Evolutionary conservation across 2,888 invertebrate genomes (phyloP).

Genomic region (Perithous albicinctus): DNA sequence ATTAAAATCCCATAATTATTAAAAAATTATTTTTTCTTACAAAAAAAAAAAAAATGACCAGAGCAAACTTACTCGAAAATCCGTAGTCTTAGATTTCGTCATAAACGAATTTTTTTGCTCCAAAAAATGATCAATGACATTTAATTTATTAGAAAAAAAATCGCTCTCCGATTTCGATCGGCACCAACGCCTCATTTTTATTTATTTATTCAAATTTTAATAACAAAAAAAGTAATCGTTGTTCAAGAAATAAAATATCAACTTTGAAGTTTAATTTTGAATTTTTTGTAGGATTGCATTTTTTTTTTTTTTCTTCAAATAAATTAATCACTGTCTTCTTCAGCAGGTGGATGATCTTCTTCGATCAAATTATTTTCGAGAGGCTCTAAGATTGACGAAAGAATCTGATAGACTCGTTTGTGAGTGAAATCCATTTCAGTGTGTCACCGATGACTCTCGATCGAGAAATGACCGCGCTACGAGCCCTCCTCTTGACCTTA

Average conservation of each 20-base stretch:
- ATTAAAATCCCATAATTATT: not conserved
- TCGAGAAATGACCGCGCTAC: slow-evolving; percentile 72
- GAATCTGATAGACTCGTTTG: slow-evolving; percentile 78
- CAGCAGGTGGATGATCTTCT: slow-evolving; percentile 72
- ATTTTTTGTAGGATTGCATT: slow-evolving; percentile 1
- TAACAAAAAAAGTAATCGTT: not conserved
- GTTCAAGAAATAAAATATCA: too few relatives aligned
- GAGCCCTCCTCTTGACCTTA: slow-evolving; percentile 76
- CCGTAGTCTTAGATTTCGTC: slow-evolving; percentile 69
- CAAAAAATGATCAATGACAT: slow-evolving; percentile 75
- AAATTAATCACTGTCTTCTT: slow-evolving; percentile 70
- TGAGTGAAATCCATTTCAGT: slow-evolving; percentile 81
- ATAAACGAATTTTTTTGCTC: slow-evolving; percentile 68
- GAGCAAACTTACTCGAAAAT: slow-evolving; percentile 73
- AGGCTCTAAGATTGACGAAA: slow-evolving; percentile 76
- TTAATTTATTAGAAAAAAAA: slow-evolving; percentile 70
- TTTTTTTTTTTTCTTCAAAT: slow-evolving; percentile 27
- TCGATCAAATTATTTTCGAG: slow-evolving; percentile 63
- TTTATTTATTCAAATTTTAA: not conserved
- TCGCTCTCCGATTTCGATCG: slow-evolving; percentile 72
- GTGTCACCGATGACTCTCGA: slow-evolving; percentile 64
- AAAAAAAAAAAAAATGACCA: not conserved
- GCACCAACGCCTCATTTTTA: slow-evolving; percentile 55
- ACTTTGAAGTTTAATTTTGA: not conserved
- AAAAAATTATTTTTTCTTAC: not conserved